phyloP scores from a whole-genome alignment of 2,113 vertebrate species.

The Tragelaphus imberbis region DNA sequence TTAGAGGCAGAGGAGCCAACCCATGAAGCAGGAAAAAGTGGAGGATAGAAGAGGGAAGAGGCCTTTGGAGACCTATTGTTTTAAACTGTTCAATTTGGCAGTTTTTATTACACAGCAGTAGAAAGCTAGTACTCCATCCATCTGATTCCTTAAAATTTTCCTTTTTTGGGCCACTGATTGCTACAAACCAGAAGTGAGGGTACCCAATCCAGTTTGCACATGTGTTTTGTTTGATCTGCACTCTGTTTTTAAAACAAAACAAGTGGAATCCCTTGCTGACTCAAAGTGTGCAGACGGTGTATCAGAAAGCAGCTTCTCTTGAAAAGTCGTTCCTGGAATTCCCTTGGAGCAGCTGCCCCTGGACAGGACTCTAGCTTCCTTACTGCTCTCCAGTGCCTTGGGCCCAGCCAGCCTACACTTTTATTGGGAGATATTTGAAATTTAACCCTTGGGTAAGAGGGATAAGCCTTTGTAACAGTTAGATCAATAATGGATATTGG shows the following conservation, averaged over 20 bases:
- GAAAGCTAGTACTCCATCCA: background rate
- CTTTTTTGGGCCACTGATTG: background rate
- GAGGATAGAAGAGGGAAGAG: background rate
- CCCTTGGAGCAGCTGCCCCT: background rate
- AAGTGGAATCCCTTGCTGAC: background rate
- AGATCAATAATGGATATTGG: background rate
- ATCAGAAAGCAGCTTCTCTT: background rate
- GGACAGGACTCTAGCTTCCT: fast-evolving
- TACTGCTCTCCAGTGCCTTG: no score
- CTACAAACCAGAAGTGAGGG: background rate
- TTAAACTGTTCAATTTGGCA: background rate
- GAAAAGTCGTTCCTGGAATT: background rate
- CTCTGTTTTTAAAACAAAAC: background rate
- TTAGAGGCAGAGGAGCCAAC: background rate
- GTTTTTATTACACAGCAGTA: background rate
- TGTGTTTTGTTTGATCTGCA: background rate
- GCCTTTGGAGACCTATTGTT: background rate
- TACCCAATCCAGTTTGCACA: background rate
- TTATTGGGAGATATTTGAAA: background rate
- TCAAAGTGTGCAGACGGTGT: background rate
- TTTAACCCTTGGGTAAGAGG: background rate
- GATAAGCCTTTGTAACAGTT: background rate
- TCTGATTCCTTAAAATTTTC: background rate
- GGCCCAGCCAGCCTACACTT: background rate
- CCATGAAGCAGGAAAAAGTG: background rate